A percentile compares a stretch with the other conserved stretches of the same genome.
Conservation (phyloP, 2,888 invertebrate genomes). For the Euclidia mi region DNA sequence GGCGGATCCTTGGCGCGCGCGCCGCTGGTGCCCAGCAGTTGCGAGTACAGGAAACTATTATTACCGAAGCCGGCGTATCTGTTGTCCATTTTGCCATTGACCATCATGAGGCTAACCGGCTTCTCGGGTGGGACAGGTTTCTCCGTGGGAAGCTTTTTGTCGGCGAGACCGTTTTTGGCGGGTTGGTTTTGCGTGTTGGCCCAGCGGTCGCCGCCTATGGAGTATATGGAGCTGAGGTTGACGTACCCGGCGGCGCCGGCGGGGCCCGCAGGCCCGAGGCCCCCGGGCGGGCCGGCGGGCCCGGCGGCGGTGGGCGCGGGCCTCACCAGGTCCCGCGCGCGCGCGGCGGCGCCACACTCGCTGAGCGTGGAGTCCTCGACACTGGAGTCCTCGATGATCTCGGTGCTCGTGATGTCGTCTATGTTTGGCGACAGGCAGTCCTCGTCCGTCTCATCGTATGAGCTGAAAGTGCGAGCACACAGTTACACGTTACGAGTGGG, state of each 20-base stretch:
- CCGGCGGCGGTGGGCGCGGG: slow-evolving; percentile 42
- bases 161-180: slow-evolving; percentile 71
- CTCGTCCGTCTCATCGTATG: slow-evolving; percentile 92
- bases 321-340: slow-evolving; percentile 28
- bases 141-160: slow-evolving; percentile 73
- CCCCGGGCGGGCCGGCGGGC: slow-evolving; percentile 52
- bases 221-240: slow-evolving; percentile 86
- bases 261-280: slow-evolving; percentile 55
- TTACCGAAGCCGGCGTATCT: slow-evolving; percentile 81
- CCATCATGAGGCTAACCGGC: slow-evolving; percentile 86
- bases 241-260: slow-evolving; percentile 72
- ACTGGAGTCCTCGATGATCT: slow-evolving; percentile 84
- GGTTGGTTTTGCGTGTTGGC: slow-evolving; percentile 45
- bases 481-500: slow-evolving; percentile 11
- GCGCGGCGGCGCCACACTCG: slow-evolving; percentile 64
- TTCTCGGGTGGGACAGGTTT: slow-evolving; percentile 87
- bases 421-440: slow-evolving; percentile 92
- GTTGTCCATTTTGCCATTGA: slow-evolving; percentile 84
- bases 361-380: slow-evolving; percentile 83
- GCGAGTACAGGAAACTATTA: slow-evolving; percentile 86
- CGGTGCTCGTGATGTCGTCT: slow-evolving; percentile 90
- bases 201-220: slow-evolving; percentile 79
- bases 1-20: slow-evolving; percentile 82
- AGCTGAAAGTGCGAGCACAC: slow-evolving; percentile 83
- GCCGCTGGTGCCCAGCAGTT: slow-evolving; percentile 74